Evolutionary conservation across 2,797 vertebrate genomes (phyloP), one percentile per base, ranked within the genome.

Genomic region (Onychomys torridus): DNA sequence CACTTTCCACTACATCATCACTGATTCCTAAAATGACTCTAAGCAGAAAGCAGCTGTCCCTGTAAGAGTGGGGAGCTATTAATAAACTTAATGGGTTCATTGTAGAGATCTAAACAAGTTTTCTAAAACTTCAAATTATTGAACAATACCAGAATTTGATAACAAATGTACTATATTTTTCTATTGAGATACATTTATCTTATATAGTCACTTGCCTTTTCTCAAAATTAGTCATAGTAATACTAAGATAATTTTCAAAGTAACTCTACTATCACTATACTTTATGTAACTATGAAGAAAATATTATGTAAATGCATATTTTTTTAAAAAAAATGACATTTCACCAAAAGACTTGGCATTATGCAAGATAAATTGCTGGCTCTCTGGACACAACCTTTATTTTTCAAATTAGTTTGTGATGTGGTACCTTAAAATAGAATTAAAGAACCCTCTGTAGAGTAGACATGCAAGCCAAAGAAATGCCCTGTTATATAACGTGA

Each of bases 31-130:
- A 92, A 83, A 77, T 9, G 21, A 73, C 59, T 40, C 40, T 40
- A 19, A 9, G 37, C 17, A 65, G 59, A 92, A 59, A 89, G 34
- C 81, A 92, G 71, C 89, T 94, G 85, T 76, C 46, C 19, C 13
- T 75, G 67, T 10, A 23, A 19, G 6, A 91, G 61, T 27, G 13
- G 4, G 37, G 37, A 67, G 49, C 77, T 96, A 93, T 89, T 86
- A 91, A 89, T 82, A 94, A 78, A 67, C 6, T 75, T 34, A 95
- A 77, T 71, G 85, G 37, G 25, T 14, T 83, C 23, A 69, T 52
- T 67, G 27, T 59, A 52, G 61, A 75, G 27, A 90, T 75, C 69
- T 73, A 55, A 52, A 13, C 0, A 34, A 85, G 13, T 63, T 16
- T 77, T 37, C 25, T 79, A 3, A 49, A 95, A 52, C 1, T 4